phyloP scores from a whole-genome alignment of 2,797 vertebrate species.

The Harpagifer antarcticus region DNA sequence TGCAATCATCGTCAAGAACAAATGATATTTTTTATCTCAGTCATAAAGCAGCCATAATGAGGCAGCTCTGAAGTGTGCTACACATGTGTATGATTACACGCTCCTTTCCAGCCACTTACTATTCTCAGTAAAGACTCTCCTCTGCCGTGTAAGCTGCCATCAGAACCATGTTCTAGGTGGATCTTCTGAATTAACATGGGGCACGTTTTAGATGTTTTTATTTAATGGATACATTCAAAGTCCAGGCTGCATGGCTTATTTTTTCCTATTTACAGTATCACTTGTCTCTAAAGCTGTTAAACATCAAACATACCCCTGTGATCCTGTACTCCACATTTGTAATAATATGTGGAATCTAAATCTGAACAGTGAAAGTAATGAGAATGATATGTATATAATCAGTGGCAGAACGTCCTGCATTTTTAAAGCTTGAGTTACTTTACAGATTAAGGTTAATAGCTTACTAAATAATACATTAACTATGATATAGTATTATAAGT shows the following conservation, averaged over 20 bases:
- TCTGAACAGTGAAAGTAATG: too few species aligned
- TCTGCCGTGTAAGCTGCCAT: conserved; percentile 32
- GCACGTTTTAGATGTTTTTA: conserved; percentile 9
- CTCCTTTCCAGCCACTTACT: conserved; percentile 43
- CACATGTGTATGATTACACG: conserved; percentile 59
- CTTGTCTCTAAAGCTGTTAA: neutral
- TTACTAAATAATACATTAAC: too few species aligned
- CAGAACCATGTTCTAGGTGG: neutral
- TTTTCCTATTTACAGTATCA: neutral
- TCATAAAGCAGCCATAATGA: conserved; percentile 72
- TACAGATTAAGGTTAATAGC: too few species aligned
- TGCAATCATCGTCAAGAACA: conserved; percentile 49
- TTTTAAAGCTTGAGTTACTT: too few species aligned
- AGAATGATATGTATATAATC: too few species aligned
- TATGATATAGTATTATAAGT: too few species aligned
- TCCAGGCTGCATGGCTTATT: neutral
- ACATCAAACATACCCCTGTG: neutral
- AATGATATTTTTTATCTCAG: conserved; percentile 59
- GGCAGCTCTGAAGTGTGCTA: conserved; percentile 62
- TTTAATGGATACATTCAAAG: neutral
- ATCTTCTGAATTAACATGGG: conserved; percentile 15
- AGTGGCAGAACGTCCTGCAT: too few species aligned
- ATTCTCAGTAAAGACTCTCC: conserved; percentile 64
- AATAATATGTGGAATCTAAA: too few species aligned
- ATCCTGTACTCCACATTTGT: neutral